A percentile compares a stretch with the other conserved stretches of the same genome.
phyloP scores from a whole-genome alignment of 2,888 invertebrate genomes.

The Lagria hirta region DNA sequence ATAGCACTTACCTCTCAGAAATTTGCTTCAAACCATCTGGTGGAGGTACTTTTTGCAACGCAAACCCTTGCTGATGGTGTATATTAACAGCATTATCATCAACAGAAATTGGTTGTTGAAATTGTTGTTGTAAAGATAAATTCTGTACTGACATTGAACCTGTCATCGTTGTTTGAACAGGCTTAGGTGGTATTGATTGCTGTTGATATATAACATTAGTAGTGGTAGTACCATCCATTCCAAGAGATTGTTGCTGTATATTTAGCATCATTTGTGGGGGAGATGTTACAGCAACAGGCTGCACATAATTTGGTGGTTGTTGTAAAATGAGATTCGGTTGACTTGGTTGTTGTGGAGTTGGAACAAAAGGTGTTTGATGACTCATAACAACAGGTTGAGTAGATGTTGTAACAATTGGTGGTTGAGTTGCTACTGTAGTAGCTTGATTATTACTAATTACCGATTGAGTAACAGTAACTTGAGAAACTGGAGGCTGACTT shows the following conservation, averaged over 20 bases:
- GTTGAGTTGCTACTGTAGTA: slow-evolving; percentile 16
- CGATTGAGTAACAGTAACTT: neutral
- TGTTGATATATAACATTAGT: slow-evolving; percentile 12
- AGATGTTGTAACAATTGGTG: no score
- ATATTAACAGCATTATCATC: slow-evolving; percentile 33
- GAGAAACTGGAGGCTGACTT: slow-evolving; percentile 7
- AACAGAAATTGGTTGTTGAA: slow-evolving; percentile 39
- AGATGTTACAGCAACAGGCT: slow-evolving; percentile 31
- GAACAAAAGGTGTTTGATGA: no score
- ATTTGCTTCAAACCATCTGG: slow-evolving; percentile 53
- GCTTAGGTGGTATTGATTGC: slow-evolving; percentile 5
- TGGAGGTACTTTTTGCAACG: slow-evolving; percentile 40
- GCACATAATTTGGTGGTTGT: slow-evolving; percentile 20
- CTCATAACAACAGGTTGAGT: no score
- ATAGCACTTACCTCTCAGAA: slow-evolving; percentile 37
- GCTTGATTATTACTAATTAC: no score
- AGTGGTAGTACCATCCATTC: slow-evolving; percentile 16
- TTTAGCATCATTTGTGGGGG: slow-evolving; percentile 14
- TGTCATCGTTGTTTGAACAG: slow-evolving; percentile 32
- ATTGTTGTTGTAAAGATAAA: slow-evolving; percentile 31
- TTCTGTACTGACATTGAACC: slow-evolving; percentile 42
- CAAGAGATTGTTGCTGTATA: slow-evolving; percentile 12
- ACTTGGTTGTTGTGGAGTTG: slow-evolving; percentile 19
- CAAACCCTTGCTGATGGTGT: slow-evolving; percentile 33
- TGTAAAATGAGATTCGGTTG: slow-evolving; percentile 20